A percentile compares a stretch with the other conserved stretches of the same genome.
Conservation (phyloP, 92 coral and sea anemone species). For the Umimayanthus chanpuru region DNA sequence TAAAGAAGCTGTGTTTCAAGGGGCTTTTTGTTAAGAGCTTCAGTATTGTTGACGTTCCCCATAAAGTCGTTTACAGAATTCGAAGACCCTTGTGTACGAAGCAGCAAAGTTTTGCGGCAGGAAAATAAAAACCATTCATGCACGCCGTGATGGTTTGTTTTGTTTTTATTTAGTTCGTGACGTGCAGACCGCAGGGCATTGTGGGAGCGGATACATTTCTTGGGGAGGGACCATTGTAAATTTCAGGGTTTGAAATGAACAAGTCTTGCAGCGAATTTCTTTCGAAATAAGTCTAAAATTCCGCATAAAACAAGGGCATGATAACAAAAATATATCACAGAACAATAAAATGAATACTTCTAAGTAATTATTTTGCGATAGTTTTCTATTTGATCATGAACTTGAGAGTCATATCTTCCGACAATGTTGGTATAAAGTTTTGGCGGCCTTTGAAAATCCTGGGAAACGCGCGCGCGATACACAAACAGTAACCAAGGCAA, state of each 20-base stretch:
- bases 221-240: constrained; percentile 12
- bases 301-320: background rate
- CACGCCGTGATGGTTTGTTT: background rate
- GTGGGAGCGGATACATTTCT: background rate
- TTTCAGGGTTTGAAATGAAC: constrained; percentile 46
- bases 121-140: background rate
- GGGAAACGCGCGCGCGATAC: constrained; percentile 41
- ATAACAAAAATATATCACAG: background rate
- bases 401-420: background rate
- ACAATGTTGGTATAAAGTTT: background rate
- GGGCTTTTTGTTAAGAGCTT: constrained; percentile 64
- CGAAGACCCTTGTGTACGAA: background rate
- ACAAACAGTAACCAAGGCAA: constrained; percentile 48
- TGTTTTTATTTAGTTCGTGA: background rate
- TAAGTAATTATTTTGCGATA: too few relatives aligned
- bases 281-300: constrained; percentile 44
- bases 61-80: constrained; percentile 36
- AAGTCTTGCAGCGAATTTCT: background rate
- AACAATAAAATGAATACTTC: background rate
- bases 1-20: constrained; percentile 68
- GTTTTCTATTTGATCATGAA: background rate
- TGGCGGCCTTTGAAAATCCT: constrained; percentile 32
- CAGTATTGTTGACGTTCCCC: constrained; percentile 75
- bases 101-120: background rate
- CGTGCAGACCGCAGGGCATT: constrained; percentile 21